Evolutionary conservation across 2,888 invertebrate genomes (phyloP).

Genomic region (Andrena minutula): DNA sequence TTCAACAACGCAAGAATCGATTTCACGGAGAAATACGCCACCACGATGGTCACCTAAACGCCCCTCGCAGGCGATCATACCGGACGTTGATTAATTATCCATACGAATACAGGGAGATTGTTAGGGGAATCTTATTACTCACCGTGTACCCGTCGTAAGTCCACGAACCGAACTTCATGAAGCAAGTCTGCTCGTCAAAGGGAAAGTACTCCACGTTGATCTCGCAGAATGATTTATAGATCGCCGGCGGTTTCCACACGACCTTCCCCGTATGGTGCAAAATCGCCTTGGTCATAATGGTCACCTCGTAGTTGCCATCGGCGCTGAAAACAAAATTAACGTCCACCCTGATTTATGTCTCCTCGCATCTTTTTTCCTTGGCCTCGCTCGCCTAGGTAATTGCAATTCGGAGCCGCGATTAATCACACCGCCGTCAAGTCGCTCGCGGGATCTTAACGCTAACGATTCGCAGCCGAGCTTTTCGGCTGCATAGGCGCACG

Average conservation of each 20-base stretch:
- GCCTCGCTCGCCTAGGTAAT: not conserved
- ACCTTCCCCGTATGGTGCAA: slow-evolving; percentile 97
- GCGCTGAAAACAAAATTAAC: slow-evolving; percentile 88
- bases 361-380: not conserved
- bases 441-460: not conserved
- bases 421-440: not conserved
- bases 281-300: slow-evolving; percentile 98
- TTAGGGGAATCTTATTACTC: slow-evolving; percentile 79
- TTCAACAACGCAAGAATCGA: not conserved
- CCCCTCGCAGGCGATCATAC: not conserved
- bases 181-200: slow-evolving; percentile 97
- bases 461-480: not conserved
- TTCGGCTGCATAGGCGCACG: not conserved
- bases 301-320: slow-evolving; percentile 99
- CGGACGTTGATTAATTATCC: slow-evolving; percentile 43
- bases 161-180: slow-evolving; percentile 98
- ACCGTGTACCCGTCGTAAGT: slow-evolving; percentile 98
- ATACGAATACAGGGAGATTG: not conserved
- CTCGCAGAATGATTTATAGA: slow-evolving; percentile 99
- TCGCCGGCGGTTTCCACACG: slow-evolving; percentile 99
- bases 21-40: slow-evolving; percentile 3
- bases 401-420: not conserved
- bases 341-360: slow-evolving; percentile 49
- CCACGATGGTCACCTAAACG: not conserved
- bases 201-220: slow-evolving; percentile 98